phyloP scores from a whole-genome alignment of 2,113 vertebrate genomes.

The Phycodurus eques region DNA sequence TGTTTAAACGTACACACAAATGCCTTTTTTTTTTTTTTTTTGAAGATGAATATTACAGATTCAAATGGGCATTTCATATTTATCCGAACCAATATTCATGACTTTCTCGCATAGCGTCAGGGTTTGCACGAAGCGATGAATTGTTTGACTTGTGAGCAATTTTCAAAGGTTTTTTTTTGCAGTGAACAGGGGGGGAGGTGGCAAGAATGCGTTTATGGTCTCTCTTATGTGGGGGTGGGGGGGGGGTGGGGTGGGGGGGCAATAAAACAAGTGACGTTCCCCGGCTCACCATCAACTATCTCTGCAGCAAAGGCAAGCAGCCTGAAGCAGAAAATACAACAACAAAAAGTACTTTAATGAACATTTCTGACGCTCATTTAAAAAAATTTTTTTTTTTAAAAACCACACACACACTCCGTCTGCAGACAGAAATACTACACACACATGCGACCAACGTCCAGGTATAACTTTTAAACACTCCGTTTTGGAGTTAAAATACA shows the following conservation, averaged over 20 bases:
- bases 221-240: slow-evolving; percentile 49
- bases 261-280: slow-evolving; percentile 74
- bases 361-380: slow-evolving; percentile 18
- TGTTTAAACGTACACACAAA: background rate
- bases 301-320: slow-evolving; percentile 57
- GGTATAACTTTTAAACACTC: background rate
- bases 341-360: slow-evolving; percentile 13
- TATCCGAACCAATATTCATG: slow-evolving; percentile 3
- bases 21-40: too few species aligned
- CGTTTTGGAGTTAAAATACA: background rate
- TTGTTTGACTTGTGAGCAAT: slow-evolving; percentile 47
- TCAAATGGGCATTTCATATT: slow-evolving; percentile 30
- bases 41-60: background rate
- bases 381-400: too few species aligned
- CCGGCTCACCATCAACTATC: slow-evolving; percentile 68
- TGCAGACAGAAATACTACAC: background rate
- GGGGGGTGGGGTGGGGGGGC: slow-evolving; percentile 40
- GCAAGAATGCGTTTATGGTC: slow-evolving; percentile 74
- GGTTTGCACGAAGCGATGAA: slow-evolving; percentile 43
- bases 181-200: slow-evolving; percentile 52
- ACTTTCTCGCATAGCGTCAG: slow-evolving; percentile 28
- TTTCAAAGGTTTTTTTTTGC: slow-evolving; percentile 40
- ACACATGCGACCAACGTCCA: background rate
- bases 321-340: slow-evolving; percentile 28
- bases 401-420: background rate